Conservation (phyloP, 2,888 invertebrate species). For the Sylvicola cinctus region DNA sequence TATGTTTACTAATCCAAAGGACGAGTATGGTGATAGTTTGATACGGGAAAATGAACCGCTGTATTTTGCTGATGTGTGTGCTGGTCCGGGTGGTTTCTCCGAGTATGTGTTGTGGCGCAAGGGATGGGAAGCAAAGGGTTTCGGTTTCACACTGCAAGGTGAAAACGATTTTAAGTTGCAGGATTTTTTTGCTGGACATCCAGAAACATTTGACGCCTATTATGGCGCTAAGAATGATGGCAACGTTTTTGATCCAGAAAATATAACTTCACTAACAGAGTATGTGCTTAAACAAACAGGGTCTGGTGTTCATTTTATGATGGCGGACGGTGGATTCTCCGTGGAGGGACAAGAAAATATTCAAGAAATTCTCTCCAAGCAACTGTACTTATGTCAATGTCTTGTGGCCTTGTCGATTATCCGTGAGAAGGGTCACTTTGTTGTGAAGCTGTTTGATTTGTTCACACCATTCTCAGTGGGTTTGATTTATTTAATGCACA, state of each 20-base stretch:
- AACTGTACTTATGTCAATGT: conserved; percentile 86
- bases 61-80: conserved; percentile 95
- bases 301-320: conserved; percentile 84
- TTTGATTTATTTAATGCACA: conserved; percentile 81
- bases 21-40: conserved; percentile 29
- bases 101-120: conserved; percentile 84
- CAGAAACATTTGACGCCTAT: conserved; percentile 76
- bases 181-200: conserved; percentile 69
- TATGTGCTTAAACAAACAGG: conserved; percentile 52
- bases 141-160: conserved; percentile 79
- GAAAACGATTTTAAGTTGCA: conserved; percentile 70
- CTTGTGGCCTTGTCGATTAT: conserved; percentile 74
- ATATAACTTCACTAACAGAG: conserved; percentile 54
- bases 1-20: conserved; percentile 67
- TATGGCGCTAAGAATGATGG: conserved; percentile 79
- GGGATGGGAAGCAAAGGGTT: conserved; percentile 76
- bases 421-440: conserved; percentile 72
- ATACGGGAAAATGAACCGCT: conserved; percentile 32
- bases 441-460: conserved; percentile 89
- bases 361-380: conserved; percentile 89
- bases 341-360: conserved; percentile 88
- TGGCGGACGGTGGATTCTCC: conserved; percentile 96
- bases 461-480: conserved; percentile 90
- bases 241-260: conserved; percentile 69
- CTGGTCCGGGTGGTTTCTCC: conserved; percentile 84